These are phyloP conservation scores for Branchipolynoe longqiensis DNA, from an alignment of 2,888 invertebrate species.

Conservation along the genomic window DNA sequence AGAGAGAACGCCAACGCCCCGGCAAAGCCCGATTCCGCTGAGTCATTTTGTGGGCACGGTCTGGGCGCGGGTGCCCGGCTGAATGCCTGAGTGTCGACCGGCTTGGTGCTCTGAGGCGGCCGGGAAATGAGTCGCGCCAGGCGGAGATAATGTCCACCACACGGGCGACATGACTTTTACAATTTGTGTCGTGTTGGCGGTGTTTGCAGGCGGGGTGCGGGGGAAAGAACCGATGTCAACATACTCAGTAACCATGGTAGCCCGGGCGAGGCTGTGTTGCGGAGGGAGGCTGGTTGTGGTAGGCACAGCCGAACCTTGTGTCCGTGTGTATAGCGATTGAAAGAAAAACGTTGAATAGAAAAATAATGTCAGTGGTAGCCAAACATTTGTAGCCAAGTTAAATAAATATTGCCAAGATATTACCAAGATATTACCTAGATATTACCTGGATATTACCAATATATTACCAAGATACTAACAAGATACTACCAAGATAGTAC, in stretches of 20 bases:
- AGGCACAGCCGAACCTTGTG: no score
- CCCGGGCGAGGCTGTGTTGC: neutral
- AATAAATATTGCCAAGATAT: no score
- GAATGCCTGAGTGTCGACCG: neutral
- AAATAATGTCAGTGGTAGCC: no score
- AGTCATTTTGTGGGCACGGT: slow-evolving; percentile 4
- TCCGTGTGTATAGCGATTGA: no score
- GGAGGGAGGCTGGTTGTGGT: neutral
- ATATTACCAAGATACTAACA: no score
- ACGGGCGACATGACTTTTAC: slow-evolving; percentile 25
- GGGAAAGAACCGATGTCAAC: no score
- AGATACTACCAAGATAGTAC: no score
- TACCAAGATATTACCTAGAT: no score
- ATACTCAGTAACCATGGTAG: neutral
- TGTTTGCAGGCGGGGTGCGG: no score
- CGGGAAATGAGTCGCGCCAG: slow-evolving; percentile 30
- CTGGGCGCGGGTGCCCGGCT: neutral
- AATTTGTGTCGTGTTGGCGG: slow-evolving; percentile 14
- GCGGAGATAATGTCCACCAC: neutral
- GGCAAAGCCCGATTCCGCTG: slow-evolving; percentile 32
- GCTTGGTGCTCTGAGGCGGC: neutral
- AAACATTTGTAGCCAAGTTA: no score
- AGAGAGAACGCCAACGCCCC: slow-evolving; percentile 22
- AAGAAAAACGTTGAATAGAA: no score
- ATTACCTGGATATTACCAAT: no score